Conservation (phyloP, 2,888 invertebrate species). For the Drosophila acutilabella region DNA sequence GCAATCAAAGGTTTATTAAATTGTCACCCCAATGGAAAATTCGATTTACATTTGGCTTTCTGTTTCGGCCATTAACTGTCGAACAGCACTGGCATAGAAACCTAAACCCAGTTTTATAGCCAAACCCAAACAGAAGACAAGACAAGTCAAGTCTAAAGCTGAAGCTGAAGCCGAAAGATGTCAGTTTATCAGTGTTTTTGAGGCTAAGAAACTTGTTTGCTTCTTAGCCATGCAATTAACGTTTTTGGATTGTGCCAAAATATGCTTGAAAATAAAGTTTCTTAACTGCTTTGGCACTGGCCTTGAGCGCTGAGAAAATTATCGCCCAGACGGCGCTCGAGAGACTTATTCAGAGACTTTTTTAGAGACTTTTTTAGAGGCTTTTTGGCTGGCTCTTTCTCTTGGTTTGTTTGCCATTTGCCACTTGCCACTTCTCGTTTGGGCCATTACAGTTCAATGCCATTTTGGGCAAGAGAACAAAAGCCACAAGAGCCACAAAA, state of each 20-base stretch:
- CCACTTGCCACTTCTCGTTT: constrained; percentile 26
- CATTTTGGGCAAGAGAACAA: constrained; percentile 48
- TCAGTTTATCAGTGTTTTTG: constrained; percentile 35
- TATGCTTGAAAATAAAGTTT: constrained; percentile 67
- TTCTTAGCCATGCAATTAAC: constrained; percentile 59
- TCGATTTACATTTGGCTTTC: constrained; percentile 46
- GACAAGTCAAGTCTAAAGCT: constrained; percentile 1
- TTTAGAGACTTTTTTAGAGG: constrained; percentile 5
- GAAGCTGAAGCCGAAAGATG: constrained; percentile 9
- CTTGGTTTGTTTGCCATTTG: constrained; percentile 14
- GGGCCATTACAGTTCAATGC: constrained; percentile 72
- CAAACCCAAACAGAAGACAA: background rate
- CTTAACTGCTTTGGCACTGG: constrained; percentile 61
- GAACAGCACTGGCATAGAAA: constrained; percentile 45
- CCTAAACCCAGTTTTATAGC: constrained; percentile 29
- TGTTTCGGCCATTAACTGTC: constrained; percentile 47
- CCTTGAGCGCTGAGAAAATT: constrained; percentile 70
- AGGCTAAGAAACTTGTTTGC: constrained; percentile 39
- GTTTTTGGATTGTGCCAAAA: constrained; percentile 58
- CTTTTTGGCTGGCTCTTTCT: constrained; percentile 30
- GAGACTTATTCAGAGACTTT: constrained; percentile 1
- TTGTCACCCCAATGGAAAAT: constrained; percentile 51
- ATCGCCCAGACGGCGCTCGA: constrained; percentile 25
- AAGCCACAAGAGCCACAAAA: constrained; percentile 17
- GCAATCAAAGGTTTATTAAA: constrained; percentile 58